phyloP scores from a whole-genome alignment of 2,113 vertebrate species.

The Solenodon paradoxus region DNA sequence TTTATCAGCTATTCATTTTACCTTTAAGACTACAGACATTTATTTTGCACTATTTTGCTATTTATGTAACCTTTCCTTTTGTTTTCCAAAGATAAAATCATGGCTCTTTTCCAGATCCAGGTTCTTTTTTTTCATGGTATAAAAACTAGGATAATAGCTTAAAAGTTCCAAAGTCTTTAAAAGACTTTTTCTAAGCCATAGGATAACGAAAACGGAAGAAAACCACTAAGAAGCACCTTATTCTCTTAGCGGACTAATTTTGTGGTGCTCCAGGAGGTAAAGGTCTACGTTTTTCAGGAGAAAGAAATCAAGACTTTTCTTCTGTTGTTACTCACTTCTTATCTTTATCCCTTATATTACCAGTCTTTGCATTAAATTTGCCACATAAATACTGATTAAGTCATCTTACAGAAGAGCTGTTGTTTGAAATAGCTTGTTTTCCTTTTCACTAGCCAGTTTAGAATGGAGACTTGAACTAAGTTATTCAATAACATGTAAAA shows the following conservation, averaged over 20 bases:
- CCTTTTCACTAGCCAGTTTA: neutral
- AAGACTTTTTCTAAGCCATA: neutral
- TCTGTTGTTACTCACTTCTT: neutral
- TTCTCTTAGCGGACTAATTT: neutral
- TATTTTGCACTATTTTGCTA: neutral
- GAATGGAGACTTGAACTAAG: neutral
- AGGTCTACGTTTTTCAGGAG: neutral
- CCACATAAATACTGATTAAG: neutral
- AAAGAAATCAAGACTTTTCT: neutral
- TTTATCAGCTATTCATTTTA: constrained; percentile 25
- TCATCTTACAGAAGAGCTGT: neutral
- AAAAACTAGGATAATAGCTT: neutral
- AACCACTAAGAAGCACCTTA: neutral
- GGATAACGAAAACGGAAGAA: neutral
- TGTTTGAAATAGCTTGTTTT: constrained; percentile 22
- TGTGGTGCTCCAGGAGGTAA: neutral
- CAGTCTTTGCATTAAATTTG: constrained; percentile 22
- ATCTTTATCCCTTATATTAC: constrained; percentile 20
- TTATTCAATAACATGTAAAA: constrained; percentile 30
- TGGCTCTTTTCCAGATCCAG: neutral
- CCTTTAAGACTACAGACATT: neutral
- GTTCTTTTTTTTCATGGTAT: neutral
- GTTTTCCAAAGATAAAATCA: constrained; percentile 24
- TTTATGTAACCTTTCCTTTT: constrained; percentile 10
- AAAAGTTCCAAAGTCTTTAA: neutral